Evolutionary conservation across 2,797 vertebrate genomes (phyloP), one percentile per base, ranked within the genome.

Genomic region (Catamblyrhynchus diadema): DNA sequence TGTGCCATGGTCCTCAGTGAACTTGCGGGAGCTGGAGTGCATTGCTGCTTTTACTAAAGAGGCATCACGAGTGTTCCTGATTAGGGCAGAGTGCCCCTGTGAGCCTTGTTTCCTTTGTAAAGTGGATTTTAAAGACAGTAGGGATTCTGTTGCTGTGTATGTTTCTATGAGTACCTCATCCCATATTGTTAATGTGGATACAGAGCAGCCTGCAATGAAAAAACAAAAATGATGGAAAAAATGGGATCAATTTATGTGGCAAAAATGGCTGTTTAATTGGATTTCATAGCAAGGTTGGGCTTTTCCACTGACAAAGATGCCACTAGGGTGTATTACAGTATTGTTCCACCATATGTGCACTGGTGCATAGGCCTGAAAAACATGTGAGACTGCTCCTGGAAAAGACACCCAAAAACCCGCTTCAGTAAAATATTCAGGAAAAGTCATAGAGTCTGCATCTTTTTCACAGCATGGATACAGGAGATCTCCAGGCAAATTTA

Each of bases 231-330:
- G 72, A 91, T 94, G 73, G 83, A 90, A 93, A 94, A 94, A 93
- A 96, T 64, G 54, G 92, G 90, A 88, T 88, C 95, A 25, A 83
- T 95, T 89, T 96, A 93, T 85, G 59, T 47, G 69, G 94, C 86
- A 95, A 93, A 95, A 96, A 95, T 88, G 85, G 88, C 94, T 79
- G 12, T 87, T 92, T 95, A 92, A 93, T 96, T 96, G 87, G 88
- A 91, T 96, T 95, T 95, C 93, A 78, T 94, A 81, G 87, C 72
- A 82, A 88, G 67, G 57, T 74, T 96, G 94, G 95, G 88, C 79
- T 90, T 88, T 95, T 73, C 91, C 48, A 60, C 88, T 91, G 91
- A 93, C 83, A 73, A 97, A 95, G 93, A 81, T 83, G 94, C 79
- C 88, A 94, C 94, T 56, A 39, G 92, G 94, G 95, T 95, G 77